Conservation (phyloP, 2,797 vertebrate species). For the Erpetoichthys calabaricus region DNA sequence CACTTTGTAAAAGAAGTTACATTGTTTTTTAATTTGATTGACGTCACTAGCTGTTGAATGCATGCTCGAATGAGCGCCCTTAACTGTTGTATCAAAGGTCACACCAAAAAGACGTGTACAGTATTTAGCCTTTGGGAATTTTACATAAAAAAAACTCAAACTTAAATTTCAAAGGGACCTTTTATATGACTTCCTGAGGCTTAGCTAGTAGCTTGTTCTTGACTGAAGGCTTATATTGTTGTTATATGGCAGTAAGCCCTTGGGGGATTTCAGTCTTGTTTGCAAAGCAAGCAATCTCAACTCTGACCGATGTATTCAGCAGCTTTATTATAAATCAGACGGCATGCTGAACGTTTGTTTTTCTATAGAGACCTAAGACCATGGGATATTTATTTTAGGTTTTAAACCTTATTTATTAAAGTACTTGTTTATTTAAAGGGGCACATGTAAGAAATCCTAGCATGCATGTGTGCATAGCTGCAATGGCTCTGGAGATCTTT, state of each 20-base stretch:
- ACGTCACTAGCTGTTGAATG: background rate
- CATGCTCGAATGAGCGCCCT: background rate
- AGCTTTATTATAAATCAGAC: slow-evolving; percentile 2
- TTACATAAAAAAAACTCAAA: background rate
- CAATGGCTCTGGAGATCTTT: no score
- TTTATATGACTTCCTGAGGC: slow-evolving; percentile 5
- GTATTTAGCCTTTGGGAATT: slow-evolving; percentile 4
- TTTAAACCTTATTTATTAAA: background rate
- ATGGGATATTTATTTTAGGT: background rate
- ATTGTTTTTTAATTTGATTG: background rate
- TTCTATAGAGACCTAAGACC: background rate
- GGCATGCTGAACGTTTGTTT: background rate
- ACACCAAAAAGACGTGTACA: background rate
- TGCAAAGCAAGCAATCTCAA: slow-evolving; percentile 1
- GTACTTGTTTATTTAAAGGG: background rate
- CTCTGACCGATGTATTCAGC: slow-evolving; percentile 1
- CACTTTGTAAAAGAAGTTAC: no score
- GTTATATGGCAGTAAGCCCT: slow-evolving; percentile 3
- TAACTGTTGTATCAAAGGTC: slow-evolving; percentile 1
- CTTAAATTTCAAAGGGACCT: slow-evolving; percentile 5
- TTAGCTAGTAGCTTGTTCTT: background rate
- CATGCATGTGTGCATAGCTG: no score
- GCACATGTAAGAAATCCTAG: no score
- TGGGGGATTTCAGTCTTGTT: slow-evolving; percentile 5
- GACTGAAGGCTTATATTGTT: slow-evolving; percentile 4